Base-by-base conservation (phyloP, 2,888 invertebrate genomes). In the Tortrix viridana region DNA sequence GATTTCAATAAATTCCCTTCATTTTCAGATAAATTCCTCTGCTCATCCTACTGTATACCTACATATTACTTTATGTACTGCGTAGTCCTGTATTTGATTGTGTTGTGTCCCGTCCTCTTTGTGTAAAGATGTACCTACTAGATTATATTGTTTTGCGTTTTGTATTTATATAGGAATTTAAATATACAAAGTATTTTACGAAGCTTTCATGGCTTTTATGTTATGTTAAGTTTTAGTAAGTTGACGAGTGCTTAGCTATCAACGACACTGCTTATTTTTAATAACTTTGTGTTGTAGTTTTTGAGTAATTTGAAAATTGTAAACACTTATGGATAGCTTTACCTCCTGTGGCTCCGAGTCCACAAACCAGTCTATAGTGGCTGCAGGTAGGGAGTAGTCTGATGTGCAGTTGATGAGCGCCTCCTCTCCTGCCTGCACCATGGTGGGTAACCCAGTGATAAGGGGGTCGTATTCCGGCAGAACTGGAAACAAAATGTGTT, bases 381-480 rank as follows among this genome's bases (percentile, higher is more conserved):
- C 92, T 0, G 85, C 82, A 7, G 92, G 92, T 7, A 91, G 74
- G 0, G 92, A 89, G 76, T 90, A 88, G 77, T 91, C 92, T 0
- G 90, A 87, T 0, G 92, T 92, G 73, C 92, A 92, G 82, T 92
- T 91, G 22, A 92, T 86, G 41, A 88, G 67, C 18, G 90, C 88
- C 61, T 88, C 84, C 63, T 91, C 89, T 0, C 89, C 92, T 0
- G 80, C 88, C 52, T 85, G 83, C 63, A 90, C 89, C 60, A 89
- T 70, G 2, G 89, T 89, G 0, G 91, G 92, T 1, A 91, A 81
- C 0, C 88, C 89, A 37, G 85, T 89, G 74, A 91, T 91, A 43
- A 91, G 74, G 0, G 92, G 92, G 67, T 91, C 92, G 71, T 89
- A 90, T 54, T 90, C 90, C 20, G 90, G 92, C 20, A 91, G 69